Conservation (phyloP, 2,888 invertebrate species). For the Agrotis ipsilon region DNA sequence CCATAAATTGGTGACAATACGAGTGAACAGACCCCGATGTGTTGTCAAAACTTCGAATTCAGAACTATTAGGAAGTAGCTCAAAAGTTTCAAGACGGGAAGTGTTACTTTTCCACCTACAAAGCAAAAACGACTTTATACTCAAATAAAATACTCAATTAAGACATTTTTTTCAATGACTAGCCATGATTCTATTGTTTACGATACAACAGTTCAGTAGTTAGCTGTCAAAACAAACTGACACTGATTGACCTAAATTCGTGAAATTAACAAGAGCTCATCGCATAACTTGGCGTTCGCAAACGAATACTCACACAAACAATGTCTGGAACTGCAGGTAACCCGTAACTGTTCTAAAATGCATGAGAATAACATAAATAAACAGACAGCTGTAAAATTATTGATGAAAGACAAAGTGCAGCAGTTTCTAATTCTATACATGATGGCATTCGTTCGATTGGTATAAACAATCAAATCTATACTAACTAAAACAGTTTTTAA, state of each 20-base stretch:
- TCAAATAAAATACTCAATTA: neutral
- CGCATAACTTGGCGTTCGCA: neutral
- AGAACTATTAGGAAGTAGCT: no score
- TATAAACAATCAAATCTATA: neutral
- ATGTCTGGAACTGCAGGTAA: conserved; percentile 20
- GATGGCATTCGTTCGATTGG: neutral
- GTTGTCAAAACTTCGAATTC: no score
- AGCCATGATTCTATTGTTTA: neutral
- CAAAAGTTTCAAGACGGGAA: neutral
- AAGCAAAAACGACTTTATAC: neutral
- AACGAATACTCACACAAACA: neutral
- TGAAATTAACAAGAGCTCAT: neutral
- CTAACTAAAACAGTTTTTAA: neutral
- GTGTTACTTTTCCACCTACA: neutral
- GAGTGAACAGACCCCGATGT: no score
- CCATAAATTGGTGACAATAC: no score
- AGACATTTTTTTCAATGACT: neutral
- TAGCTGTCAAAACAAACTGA: neutral
- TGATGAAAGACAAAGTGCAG: conserved; percentile 17
- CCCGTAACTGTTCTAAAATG: neutral
- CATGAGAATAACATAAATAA: conserved; percentile 20
- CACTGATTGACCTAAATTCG: neutral
- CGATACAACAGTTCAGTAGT: neutral
- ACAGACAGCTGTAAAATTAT: conserved; percentile 14
- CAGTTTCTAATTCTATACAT: conserved; percentile 7